Evolutionary conservation across 2,888 invertebrate genomes (phyloP).

Genomic region (Oithona nana): DNA sequence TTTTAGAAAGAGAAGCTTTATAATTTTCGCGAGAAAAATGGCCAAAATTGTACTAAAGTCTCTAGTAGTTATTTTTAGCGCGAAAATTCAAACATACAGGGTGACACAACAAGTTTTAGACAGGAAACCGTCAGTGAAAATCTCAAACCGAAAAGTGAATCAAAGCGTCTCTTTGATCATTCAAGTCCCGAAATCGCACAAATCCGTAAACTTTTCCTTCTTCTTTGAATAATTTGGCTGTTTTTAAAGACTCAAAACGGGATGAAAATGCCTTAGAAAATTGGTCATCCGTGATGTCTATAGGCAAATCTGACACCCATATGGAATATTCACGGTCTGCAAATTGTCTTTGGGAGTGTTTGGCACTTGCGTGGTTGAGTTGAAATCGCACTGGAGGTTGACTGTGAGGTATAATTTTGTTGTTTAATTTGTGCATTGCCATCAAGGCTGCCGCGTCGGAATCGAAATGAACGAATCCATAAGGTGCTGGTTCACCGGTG

Average conservation of each 20-base stretch:
- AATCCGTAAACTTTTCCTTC: neutral
- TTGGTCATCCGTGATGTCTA: neutral
- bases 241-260: conserved; percentile 2
- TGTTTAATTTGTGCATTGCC: conserved; percentile 85
- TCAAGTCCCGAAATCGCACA: conserved; percentile 6
- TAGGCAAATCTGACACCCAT: conserved; percentile 9
- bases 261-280: conserved; percentile 4
- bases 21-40: no score
- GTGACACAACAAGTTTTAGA: no score
- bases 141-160: conserved; percentile 34
- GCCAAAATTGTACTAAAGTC: no score
- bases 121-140: no score
- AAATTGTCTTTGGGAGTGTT: neutral
- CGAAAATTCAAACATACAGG: no score
- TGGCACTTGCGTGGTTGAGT: conserved; percentile 6
- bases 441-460: conserved; percentile 78
- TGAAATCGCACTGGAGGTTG: conserved; percentile 10
- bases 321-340: conserved; percentile 11
- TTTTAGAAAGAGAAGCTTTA: no score
- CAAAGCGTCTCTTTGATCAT: conserved; percentile 64
- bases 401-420: conserved; percentile 70
- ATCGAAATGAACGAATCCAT: conserved; percentile 78
- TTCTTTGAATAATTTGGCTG: conserved; percentile 4
- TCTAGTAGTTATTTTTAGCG: no score
- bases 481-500: conserved; percentile 78